Percentiles rank a stretch among this genome's conserved stretches.
Evolutionary conservation across 2,888 invertebrate genomes (phyloP).

Genomic region (Drosophila limbata): DNA sequence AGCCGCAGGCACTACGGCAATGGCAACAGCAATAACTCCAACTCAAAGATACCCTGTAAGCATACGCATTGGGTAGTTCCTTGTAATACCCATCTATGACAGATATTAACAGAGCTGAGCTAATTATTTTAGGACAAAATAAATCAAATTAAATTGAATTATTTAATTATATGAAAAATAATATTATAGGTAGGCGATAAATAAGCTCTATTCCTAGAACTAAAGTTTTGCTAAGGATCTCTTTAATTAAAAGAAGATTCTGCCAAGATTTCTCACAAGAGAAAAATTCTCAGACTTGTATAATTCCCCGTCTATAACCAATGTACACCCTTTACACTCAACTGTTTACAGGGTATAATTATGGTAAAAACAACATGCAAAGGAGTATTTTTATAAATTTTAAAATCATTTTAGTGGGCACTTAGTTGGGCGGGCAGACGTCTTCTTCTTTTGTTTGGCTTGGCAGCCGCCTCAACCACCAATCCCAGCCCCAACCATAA

Average conservation of each 20-base stretch:
- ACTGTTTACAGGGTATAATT: slow-evolving; percentile 34
- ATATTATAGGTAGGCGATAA: no score
- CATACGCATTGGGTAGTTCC: neutral
- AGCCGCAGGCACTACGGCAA: slow-evolving; percentile 69
- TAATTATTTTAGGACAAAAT: neutral
- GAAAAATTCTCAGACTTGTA: no score
- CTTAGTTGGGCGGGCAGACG: slow-evolving; percentile 54
- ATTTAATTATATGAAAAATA: no score
- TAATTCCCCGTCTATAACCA: no score
- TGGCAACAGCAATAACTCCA: slow-evolving; percentile 19
- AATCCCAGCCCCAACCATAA: neutral
- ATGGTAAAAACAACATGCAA: slow-evolving; percentile 31
- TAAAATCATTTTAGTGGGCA: slow-evolving; percentile 75
- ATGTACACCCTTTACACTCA: neutral
- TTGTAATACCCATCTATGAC: neutral
- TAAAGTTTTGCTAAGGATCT: no score
- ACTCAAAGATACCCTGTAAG: slow-evolving; percentile 32
- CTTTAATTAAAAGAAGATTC: no score
- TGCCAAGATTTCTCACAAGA: no score
- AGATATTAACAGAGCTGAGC: neutral
- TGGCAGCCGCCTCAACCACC: slow-evolving; percentile 51
- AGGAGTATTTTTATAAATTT: slow-evolving; percentile 47
- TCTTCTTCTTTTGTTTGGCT: slow-evolving; percentile 55
- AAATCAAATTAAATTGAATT: no score
- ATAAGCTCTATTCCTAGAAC: no score